Conservation (phyloP, 2,888 invertebrate species). For the Mechanitis messenoides region DNA sequence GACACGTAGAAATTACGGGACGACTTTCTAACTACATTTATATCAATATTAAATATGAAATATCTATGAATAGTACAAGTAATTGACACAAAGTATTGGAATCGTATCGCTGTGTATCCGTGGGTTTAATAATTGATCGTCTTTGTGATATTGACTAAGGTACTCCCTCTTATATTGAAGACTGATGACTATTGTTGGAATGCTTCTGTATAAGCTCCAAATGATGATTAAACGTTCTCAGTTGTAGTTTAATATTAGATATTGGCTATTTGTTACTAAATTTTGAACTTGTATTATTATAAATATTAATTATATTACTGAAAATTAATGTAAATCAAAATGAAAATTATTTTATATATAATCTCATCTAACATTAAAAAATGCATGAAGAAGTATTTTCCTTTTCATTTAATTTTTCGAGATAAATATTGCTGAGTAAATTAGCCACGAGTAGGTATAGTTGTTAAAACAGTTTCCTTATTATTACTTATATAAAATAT, state of each 20-base stretch:
- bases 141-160: conserved; percentile 16
- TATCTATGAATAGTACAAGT: background rate
- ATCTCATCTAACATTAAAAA: too few relatives aligned
- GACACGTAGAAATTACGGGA: conserved; percentile 9
- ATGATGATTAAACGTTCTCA: conserved; percentile 18
- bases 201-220: conserved; percentile 15
- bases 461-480: too few relatives aligned
- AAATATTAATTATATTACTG: too few relatives aligned
- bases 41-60: conserved; percentile 9
- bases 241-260: background rate
- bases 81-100: background rate
- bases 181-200: conserved; percentile 18
- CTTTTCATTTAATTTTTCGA: too few relatives aligned
- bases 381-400: too few relatives aligned
- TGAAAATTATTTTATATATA: too few relatives aligned
- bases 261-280: too few relatives aligned
- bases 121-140: conserved; percentile 16
- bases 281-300: too few relatives aligned
- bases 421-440: too few relatives aligned
- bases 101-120: background rate
- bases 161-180: conserved; percentile 12
- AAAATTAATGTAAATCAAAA: too few relatives aligned
- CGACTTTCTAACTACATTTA: conserved; percentile 12
- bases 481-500: too few relatives aligned
- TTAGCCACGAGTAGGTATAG: too few relatives aligned